These are phyloP conservation scores for Brachirus orientalis DNA, from an alignment of 2,113 vertebrate species.

Conservation along the genomic window DNA sequence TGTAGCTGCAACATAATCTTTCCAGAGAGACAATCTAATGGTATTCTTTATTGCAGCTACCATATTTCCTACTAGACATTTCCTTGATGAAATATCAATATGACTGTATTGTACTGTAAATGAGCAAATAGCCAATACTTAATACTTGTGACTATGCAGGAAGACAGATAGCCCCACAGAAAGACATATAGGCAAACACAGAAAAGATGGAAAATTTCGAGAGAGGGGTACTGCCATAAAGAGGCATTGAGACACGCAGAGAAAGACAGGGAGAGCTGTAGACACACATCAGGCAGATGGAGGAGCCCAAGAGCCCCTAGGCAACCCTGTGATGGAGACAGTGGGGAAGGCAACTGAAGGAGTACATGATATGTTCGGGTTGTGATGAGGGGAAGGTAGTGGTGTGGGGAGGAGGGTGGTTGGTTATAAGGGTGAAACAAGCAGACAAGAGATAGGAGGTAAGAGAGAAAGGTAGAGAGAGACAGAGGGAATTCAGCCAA, in stretches of 20 bases:
- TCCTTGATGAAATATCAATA: conserved; percentile 44
- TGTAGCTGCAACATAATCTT: conserved; percentile 32
- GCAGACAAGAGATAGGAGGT: conserved; percentile 51
- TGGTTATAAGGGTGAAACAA: conserved; percentile 37
- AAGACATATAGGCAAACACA: conserved; percentile 43
- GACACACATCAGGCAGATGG: conserved; percentile 76
- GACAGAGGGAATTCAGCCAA: conserved; percentile 46
- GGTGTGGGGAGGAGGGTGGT: conserved; percentile 18
- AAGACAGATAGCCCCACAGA: conserved; percentile 42
- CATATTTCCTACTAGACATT: conserved; percentile 36
- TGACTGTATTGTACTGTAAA: conserved; percentile 20
- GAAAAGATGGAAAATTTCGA: conserved; percentile 58
- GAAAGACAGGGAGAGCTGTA: conserved; percentile 59
- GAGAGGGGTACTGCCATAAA: conserved; percentile 58
- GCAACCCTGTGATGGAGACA: conserved; percentile 76
- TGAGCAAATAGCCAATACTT: conserved; percentile 24
- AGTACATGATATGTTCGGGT: conserved; percentile 69
- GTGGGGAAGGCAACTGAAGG: conserved; percentile 68
- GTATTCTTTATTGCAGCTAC: conserved; percentile 27
- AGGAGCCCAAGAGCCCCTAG: conserved; percentile 71
- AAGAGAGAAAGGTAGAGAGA: conserved; percentile 23
- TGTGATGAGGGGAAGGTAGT: conserved; percentile 48
- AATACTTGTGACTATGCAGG: conserved; percentile 30
- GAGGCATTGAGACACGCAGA: conserved; percentile 60
- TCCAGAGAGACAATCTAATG: conserved; percentile 19